A percentile compares a stretch with the other conserved stretches of the same genome.
Evolutionary conservation across 2,113 vertebrate species (phyloP).

Genomic region (Hippocampus zosterae): DNA sequence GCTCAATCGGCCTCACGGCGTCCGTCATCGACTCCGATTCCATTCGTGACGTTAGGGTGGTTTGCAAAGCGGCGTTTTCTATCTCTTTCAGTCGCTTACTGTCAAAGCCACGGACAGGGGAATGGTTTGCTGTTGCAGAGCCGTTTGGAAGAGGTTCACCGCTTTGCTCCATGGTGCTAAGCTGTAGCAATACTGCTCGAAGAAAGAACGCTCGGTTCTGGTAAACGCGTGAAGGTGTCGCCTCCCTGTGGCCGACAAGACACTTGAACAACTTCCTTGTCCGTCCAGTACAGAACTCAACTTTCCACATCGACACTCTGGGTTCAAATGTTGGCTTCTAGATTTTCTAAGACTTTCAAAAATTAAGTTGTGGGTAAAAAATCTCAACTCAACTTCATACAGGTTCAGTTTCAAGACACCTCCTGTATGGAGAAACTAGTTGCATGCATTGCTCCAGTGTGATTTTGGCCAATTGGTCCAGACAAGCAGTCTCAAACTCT

Average conservation of each 20-base stretch:
- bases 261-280: no score
- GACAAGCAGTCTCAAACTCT: no score
- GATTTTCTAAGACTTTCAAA: no score
- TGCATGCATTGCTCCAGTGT: no score
- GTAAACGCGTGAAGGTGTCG: conserved; percentile 15
- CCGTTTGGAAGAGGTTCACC: conserved; percentile 40
- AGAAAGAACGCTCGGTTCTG: conserved; percentile 1
- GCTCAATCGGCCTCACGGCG: conserved; percentile 34
- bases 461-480: no score
- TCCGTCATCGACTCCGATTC: conserved; percentile 49
- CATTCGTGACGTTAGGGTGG: conserved; percentile 61
- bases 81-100: conserved; percentile 69
- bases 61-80: conserved; percentile 71
- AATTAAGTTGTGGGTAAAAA: no score
- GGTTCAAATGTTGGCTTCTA: no score
- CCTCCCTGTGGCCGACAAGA: conserved; percentile 26
- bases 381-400: no score
- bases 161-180: conserved; percentile 65
- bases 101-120: conserved; percentile 41
- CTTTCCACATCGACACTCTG: no score
- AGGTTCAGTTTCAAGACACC: no score
- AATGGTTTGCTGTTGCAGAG: conserved; percentile 37
- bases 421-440: no score
- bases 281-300: no score
- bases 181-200: conserved; percentile 22